Evolutionary conservation across 2,113 vertebrate genomes (phyloP).

Genomic region (Osmerus eperlanus): DNA sequence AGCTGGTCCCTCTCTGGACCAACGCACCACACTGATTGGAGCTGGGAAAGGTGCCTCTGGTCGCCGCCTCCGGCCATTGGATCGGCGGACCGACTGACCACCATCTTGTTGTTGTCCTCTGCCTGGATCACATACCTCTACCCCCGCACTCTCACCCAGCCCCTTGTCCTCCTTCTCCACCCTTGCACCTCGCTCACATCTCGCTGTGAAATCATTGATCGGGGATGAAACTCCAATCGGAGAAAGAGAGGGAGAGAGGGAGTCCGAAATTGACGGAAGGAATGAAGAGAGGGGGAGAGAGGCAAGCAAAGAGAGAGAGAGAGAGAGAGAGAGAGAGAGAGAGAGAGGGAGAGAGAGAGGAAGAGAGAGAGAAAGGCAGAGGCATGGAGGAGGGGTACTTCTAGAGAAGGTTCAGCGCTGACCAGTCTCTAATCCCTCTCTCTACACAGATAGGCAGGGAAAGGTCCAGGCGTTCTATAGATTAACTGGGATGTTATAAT

Average conservation of each 20-base stretch:
- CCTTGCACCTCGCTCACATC: neutral
- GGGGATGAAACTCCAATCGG: slow-evolving; percentile 26
- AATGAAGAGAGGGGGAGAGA: neutral
- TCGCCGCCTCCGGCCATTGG: too few relatives aligned
- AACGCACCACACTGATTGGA: too few relatives aligned
- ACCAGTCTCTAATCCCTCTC: slow-evolving; percentile 28
- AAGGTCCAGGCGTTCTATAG: slow-evolving; percentile 24
- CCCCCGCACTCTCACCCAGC: too few relatives aligned
- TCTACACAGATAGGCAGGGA: neutral
- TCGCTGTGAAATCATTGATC: slow-evolving; percentile 44
- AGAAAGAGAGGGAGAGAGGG: neutral
- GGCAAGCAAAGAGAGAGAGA: neutral
- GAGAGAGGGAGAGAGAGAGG: neutral
- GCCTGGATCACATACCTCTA: too few relatives aligned
- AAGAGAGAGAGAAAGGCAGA: neutral
- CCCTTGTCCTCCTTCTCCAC: too few relatives aligned
- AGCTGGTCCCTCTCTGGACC: slow-evolving; percentile 16
- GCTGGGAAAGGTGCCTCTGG: too few relatives aligned
- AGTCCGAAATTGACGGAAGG: neutral
- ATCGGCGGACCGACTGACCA: slow-evolving; percentile 10
- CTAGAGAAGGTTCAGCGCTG: slow-evolving; percentile 14
- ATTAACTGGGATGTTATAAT: slow-evolving; percentile 43
- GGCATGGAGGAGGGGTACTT: neutral
- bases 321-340: neutral
- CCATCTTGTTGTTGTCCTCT: neutral